These are phyloP conservation scores for Actinia equina DNA, from an alignment of 64 coral and sea anemone species.

Conservation along the genomic window DNA sequence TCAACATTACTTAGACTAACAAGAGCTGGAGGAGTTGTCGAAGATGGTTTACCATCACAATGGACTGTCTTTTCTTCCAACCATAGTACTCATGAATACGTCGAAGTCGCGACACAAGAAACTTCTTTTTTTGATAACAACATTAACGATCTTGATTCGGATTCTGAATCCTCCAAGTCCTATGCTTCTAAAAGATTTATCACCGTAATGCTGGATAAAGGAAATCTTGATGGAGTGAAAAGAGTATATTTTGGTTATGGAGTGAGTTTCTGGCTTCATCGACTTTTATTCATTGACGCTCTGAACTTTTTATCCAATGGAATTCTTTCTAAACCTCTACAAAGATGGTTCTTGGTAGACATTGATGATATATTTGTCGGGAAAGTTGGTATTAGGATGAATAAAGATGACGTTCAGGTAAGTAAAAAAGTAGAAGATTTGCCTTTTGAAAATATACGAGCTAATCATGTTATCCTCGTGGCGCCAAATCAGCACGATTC, in stretches of 20 bases:
- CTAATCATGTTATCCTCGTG: too few relatives aligned
- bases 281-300: slow-evolving; percentile 86
- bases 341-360: slow-evolving; percentile 85
- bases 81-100: slow-evolving; percentile 78
- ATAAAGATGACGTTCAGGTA: slow-evolving; percentile 70
- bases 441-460: too few relatives aligned
- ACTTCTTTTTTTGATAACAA: not conserved
- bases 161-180: not conserved
- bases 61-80: slow-evolving; percentile 73
- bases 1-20: slow-evolving; percentile 65
- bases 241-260: slow-evolving; percentile 94
- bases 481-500: too few relatives aligned
- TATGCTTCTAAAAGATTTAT: slow-evolving; percentile 33
- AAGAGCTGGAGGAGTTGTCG: slow-evolving; percentile 65
- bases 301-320: slow-evolving; percentile 64
- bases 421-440: too few relatives aligned
- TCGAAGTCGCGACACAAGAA: slow-evolving; percentile 52
- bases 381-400: slow-evolving; percentile 84
- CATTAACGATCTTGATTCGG: not conserved
- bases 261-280: slow-evolving; percentile 85
- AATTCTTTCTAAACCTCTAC: slow-evolving; percentile 55
- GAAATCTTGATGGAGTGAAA: slow-evolving; percentile 69
- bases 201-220: slow-evolving; percentile 73
- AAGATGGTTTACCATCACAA: slow-evolving; percentile 16
- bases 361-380: slow-evolving; percentile 99